Evolutionary conservation across 2,888 invertebrate species (phyloP), one percentile per base, ranked within the genome.

Genomic region (Drosophila atripex): DNA sequence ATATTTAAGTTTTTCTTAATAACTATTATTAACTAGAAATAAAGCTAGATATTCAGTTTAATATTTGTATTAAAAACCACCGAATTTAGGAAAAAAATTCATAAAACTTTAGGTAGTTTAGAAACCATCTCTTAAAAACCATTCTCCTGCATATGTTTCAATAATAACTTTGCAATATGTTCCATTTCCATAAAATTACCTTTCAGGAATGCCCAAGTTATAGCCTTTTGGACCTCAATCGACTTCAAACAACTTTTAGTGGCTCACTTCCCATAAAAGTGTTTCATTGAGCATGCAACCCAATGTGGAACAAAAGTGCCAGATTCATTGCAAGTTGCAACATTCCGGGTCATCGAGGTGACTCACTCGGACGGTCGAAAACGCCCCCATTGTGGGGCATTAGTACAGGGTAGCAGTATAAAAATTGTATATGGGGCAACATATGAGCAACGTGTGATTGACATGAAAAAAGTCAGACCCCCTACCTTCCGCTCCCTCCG

Each of bases 371-470:
- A 1, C 7, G 9, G 39, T 7, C 16, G 6, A 14, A 18, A 43
- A 46, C n/a, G n/a, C 46, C 16, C 45, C 35, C 12, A 30, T 9
- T 12, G 9, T 32, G 12, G 21, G 14, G 11, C 35, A 32, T 2
- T 5, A 14, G 6, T 71, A 43, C 53, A 77, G 78, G 75, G 80
- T 80, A 77, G 75, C 35, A 50, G 28, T 47, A 51, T 55, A 49
- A 59, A 68, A 75, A 72, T 52, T 64, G 46, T 71, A 80, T 78
- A 60, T 82, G 66, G 78, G 78, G 49, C 79, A 73, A 65, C 88
- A 86, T 86, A 78, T 85, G 80, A 82, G 70, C 76, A 74, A 53
- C 79, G 79, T 76, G 73, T 82, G 82, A 82, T 87, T 82, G 82
- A 86, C 88, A 82, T 85, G 86, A 85, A 82, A 80, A 80, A 51